A percentile compares a stretch with the other conserved stretches of the same genome.
Evolutionary conservation across 2,888 invertebrate genomes (phyloP).

Genomic region (Smittia aterrima): DNA sequence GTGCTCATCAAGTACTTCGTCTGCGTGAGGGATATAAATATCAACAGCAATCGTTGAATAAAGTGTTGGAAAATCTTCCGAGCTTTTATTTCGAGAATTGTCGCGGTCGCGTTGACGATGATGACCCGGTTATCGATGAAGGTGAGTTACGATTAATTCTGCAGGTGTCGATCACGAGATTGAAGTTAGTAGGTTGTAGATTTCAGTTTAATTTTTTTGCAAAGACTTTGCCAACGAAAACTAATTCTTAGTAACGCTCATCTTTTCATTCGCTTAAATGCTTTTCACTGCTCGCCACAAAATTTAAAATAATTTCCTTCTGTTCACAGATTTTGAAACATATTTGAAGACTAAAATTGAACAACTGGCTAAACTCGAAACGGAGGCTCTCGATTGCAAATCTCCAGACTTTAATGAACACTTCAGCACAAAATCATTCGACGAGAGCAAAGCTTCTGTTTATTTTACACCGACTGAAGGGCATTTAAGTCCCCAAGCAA

Average conservation of each 20-base stretch:
- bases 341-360: slow-evolving; percentile 51
- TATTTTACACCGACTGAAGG: slow-evolving; percentile 81
- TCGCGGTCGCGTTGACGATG: slow-evolving; percentile 69
- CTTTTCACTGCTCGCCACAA: not conserved
- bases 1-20: slow-evolving; percentile 84
- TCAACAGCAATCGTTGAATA: slow-evolving; percentile 92
- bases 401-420: slow-evolving; percentile 33
- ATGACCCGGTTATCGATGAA: slow-evolving; percentile 51
- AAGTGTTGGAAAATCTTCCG: slow-evolving; percentile 88
- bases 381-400: slow-evolving; percentile 26
- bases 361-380: slow-evolving; percentile 8
- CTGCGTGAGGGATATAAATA: slow-evolving; percentile 92
- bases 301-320: not conserved
- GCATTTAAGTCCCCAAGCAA: slow-evolving; percentile 57
- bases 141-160: slow-evolving; percentile 46
- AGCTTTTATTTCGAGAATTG: slow-evolving; percentile 91
- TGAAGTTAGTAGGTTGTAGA: not conserved
- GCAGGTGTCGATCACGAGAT: not conserved
- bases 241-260: not conserved
- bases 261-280: not conserved
- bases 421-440: slow-evolving; percentile 45
- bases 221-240: not conserved
- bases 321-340: slow-evolving; percentile 51
- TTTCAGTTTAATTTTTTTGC: not conserved
- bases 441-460: slow-evolving; percentile 67